Percentiles rank a stretch among this genome's conserved stretches.
Conservation (phyloP, 2,888 invertebrate species). For the Andrena minutula region DNA sequence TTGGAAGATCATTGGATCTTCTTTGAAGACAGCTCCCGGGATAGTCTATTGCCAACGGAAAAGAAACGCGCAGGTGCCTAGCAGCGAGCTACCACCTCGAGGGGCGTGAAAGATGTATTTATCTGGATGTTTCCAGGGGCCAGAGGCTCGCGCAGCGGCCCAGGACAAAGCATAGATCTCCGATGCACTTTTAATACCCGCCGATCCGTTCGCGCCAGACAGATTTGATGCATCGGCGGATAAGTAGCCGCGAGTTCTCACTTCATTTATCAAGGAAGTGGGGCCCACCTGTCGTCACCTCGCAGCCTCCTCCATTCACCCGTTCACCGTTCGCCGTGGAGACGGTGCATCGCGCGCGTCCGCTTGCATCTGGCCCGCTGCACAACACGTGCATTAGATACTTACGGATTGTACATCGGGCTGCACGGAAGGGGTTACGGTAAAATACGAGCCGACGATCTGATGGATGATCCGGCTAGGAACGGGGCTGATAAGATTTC, state of each 20-base stretch:
- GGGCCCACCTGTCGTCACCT: conserved; percentile 74
- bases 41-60: too few relatives aligned
- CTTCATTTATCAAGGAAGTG: conserved; percentile 78
- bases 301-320: conserved; percentile 62
- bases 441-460: conserved; percentile 59
- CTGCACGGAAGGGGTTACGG: conserved; percentile 38
- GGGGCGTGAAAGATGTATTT: conserved; percentile 15
- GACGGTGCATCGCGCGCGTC: conserved; percentile 24
- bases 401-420: conserved; percentile 49
- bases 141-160: not conserved
- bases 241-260: conserved; percentile 79
- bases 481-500: conserved; percentile 63
- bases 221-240: conserved; percentile 79
- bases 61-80: not conserved
- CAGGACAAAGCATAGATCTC: conserved; percentile 54
- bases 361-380: conserved; percentile 38
- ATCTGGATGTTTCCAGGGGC: not conserved
- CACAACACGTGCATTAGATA: conserved; percentile 67
- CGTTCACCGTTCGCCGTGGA: conserved; percentile 29
- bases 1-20: not conserved
- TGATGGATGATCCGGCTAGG: conserved; percentile 67
- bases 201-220: conserved; percentile 63
- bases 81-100: not conserved
- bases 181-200: conserved; percentile 68
- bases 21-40: too few relatives aligned